Base-by-base conservation (phyloP, 1,140 invertebrate genomes). In the Drosophila erecta region DNA sequence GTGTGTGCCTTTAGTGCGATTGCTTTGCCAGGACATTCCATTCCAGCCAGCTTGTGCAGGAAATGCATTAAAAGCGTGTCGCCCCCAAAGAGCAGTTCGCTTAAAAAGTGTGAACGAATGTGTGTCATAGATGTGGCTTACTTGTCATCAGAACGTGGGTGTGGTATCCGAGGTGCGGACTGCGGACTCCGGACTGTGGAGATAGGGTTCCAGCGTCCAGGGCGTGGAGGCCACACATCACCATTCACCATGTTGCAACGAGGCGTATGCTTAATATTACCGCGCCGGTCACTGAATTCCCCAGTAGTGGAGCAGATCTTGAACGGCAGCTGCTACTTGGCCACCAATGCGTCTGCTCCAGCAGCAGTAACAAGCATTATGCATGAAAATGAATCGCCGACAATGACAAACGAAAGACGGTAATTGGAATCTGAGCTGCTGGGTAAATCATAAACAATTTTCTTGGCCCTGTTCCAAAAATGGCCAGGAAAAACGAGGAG, bases 41-140 rank as follows among this genome's bases (percentile, higher is more conserved):
- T 64, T 30, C 35, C 55, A 33, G 49, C 58, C 38, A 40, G 49
- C 51, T 58, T 76, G 55, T 74, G 33, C 73, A 77, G 75, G 75
- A 84, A 83, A 58, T 79, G 75, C 79, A 83, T 84, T 84, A 84
- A 83, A 64, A 69, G 79, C 59, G 73, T 55, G 56, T 59, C 55
- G 74, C 61, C 79, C 76, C 57, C 69, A 62, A 70, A 80, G 50
- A 59, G 41, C 65, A 40, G 54, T 57, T 71, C 50, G 33, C 57
- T 44, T 33, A 67, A 50, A 51, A 47, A 50, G 44, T 62, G 64
- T 64, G 55, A 43, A 22, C 50, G 56, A 20, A 51, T 22, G 33
- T 43, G 27, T 30, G 46, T 24, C 44, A 38, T 53, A 24, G 17
- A 33, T 46, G 50, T 47, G 24, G 37, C 41, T 59, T 40, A 72